Percentiles rank a stretch among this genome's conserved stretches.
Conservation (phyloP, 2,888 invertebrate genomes). For the Dynastes maya region DNA sequence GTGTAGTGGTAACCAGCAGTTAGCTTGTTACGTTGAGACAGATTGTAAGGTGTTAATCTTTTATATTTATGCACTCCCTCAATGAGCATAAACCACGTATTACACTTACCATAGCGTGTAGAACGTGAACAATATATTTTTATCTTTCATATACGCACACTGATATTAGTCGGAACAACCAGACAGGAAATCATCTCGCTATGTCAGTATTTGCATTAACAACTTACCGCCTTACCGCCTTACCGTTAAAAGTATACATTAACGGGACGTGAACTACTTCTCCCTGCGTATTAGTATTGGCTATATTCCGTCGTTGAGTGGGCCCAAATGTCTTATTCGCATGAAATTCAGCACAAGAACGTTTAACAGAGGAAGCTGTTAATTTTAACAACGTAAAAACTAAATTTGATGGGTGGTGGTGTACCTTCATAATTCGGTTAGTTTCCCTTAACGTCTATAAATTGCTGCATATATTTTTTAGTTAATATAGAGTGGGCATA, state of each 20-base stretch:
- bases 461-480: too few relatives aligned
- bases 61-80: neutral
- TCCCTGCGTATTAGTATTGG: constrained; percentile 10
- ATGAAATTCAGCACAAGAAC: constrained; percentile 11
- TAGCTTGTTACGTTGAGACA: too few relatives aligned
- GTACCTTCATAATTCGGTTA: too few relatives aligned
- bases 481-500: too few relatives aligned
- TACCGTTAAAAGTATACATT: constrained; percentile 19
- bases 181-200: constrained; percentile 7
- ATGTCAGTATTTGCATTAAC: constrained; percentile 9
- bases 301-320: neutral
- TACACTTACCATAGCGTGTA: constrained; percentile 14
- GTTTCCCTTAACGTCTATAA: too few relatives aligned
- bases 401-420: constrained; percentile 3
- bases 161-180: constrained; percentile 7
- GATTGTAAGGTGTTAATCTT: neutral
- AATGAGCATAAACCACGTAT: neutral
- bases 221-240: constrained; percentile 8
- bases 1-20: too few relatives aligned
- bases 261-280: constrained; percentile 1
- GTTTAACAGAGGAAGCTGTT: constrained; percentile 18
- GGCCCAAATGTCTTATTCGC: constrained; percentile 22
- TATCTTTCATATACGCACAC: constrained; percentile 1
- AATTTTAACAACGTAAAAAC: constrained; percentile 11
- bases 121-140: constrained; percentile 6